Conservation (phyloP, 1,140 invertebrate species). For the Drosophila setifemur region DNA sequence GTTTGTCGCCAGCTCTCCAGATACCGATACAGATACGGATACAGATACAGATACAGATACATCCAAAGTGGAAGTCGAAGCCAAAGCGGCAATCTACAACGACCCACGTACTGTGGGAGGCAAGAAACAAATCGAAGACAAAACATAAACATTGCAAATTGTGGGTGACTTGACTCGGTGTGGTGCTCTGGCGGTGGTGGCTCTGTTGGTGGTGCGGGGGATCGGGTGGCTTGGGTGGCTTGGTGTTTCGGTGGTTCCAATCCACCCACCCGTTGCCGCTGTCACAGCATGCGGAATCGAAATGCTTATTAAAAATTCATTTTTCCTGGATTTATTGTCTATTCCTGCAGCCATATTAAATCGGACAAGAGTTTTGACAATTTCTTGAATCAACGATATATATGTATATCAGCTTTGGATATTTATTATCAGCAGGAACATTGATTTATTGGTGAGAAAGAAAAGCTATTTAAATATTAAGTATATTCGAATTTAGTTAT, state of each 20-base stretch:
- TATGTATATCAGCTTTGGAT: not conserved
- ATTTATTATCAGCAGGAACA: slow-evolving; percentile 6
- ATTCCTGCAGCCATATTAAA: not conserved
- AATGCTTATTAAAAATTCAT: slow-evolving; percentile 45
- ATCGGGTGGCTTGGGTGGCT: not conserved
- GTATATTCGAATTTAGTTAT: no score
- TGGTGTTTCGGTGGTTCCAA: not conserved
- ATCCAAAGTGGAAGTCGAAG: slow-evolving; percentile 13
- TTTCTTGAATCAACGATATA: slow-evolving; percentile 4
- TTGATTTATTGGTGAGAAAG: no score
- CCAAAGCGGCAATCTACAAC: slow-evolving; percentile 32
- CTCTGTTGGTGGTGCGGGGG: not conserved
- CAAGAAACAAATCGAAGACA: slow-evolving; percentile 73
- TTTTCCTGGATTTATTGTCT: slow-evolving; percentile 2
- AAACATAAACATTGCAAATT: slow-evolving; percentile 55
- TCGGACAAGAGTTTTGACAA: slow-evolving; percentile 16
- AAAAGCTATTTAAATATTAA: no score
- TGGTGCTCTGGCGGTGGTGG: no score
- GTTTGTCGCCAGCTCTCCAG: slow-evolving; percentile 6
- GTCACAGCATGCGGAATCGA: slow-evolving; percentile 46
- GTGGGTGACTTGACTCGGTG: slow-evolving; percentile 8
- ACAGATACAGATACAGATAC: slow-evolving; percentile 19
- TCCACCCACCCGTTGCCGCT: slow-evolving; percentile 42
- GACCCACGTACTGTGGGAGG: slow-evolving; percentile 59
- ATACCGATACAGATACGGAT: slow-evolving; percentile 11